Conservation (phyloP, 1,140 invertebrate species). For the Drosophila suzukii region DNA sequence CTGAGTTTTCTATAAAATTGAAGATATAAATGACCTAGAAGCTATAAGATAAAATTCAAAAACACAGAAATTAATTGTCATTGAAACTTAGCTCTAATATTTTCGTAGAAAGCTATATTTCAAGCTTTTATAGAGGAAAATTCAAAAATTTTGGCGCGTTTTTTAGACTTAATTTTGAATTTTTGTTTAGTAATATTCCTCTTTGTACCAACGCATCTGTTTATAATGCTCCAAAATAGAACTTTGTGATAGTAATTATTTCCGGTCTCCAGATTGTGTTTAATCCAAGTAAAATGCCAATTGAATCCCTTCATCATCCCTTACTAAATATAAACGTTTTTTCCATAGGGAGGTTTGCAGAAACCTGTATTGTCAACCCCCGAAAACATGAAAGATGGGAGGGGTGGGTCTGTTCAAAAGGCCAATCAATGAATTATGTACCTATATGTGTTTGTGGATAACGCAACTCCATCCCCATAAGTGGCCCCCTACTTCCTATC, state of each 20-base stretch:
- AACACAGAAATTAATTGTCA: too few species aligned
- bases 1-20: not conserved
- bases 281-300: conserved; percentile 7
- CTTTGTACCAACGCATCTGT: too few species aligned
- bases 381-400: not conserved
- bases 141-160: not conserved
- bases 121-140: not conserved
- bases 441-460: conserved; percentile 25
- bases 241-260: not conserved
- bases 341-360: conserved; percentile 2
- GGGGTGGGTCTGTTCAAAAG: conserved; percentile 20
- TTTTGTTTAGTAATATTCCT: too few species aligned
- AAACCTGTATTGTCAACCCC: conserved; percentile 40
- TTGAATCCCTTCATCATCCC: conserved; percentile 16
- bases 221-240: too few species aligned
- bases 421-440: conserved; percentile 74
- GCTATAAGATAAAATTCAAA: too few species aligned
- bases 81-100: too few species aligned
- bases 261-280: not conserved
- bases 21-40: too few species aligned
- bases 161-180: not conserved
- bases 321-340: not conserved
- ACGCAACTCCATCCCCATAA: conserved; percentile 45
- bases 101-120: not conserved
- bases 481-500: not conserved